Evolutionary conservation across 2,797 vertebrate species (phyloP).

Genomic region (Macropodus opercularis): DNA sequence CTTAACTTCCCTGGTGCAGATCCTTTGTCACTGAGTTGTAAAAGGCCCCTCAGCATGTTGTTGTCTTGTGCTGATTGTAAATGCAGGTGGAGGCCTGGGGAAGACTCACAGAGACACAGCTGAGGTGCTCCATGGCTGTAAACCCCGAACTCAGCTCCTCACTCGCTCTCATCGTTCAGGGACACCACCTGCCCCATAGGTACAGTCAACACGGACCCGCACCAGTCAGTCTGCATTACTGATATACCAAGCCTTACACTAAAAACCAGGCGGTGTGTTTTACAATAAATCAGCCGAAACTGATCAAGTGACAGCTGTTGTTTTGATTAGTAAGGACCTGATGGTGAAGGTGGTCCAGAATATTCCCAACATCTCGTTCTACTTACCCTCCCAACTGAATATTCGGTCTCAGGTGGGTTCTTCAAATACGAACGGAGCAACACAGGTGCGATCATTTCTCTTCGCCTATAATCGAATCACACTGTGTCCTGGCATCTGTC

Average conservation of each 20-base stretch:
- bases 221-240: background rate
- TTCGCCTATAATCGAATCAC: too few relatives aligned
- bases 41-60: background rate
- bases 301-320: constrained; percentile 29
- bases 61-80: constrained; percentile 9
- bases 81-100: constrained; percentile 79
- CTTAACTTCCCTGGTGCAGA: background rate
- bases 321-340: constrained; percentile 82
- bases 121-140: constrained; percentile 75
- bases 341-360: constrained; percentile 80
- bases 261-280: background rate
- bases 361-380: constrained; percentile 74
- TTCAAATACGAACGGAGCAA: background rate
- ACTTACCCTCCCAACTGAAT: constrained; percentile 79
- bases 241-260: background rate
- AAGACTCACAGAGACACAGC: constrained; percentile 74
- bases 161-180: constrained; percentile 76
- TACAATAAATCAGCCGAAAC: constrained; percentile 17
- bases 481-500: background rate
- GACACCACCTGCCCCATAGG: constrained; percentile 78
- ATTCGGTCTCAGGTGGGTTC: constrained; percentile 80
- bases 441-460: too few relatives aligned
- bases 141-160: constrained; percentile 77
- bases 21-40: too few relatives aligned
- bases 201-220: constrained; percentile 46